These are phyloP conservation scores for Sesamia nonagrioides DNA, from an alignment of 1,140 invertebrate genomes.

Conservation along the genomic window DNA sequence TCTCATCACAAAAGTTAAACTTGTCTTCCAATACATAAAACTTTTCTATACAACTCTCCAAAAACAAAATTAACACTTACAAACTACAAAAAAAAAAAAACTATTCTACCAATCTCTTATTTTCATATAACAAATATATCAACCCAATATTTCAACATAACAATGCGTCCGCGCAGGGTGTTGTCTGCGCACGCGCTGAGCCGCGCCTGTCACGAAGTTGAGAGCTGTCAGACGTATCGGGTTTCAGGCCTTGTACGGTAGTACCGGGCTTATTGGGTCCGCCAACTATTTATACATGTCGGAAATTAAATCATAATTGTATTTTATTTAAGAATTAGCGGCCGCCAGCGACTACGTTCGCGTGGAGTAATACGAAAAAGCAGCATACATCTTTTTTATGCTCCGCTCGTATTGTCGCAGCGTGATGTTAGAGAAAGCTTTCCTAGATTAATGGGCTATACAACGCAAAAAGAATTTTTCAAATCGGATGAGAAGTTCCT, in stretches of 20 bases:
- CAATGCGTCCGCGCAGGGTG: slow-evolving; percentile 37
- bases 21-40: too few species aligned
- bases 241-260: slow-evolving; percentile 64
- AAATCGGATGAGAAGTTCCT: too few species aligned
- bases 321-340: not conserved
- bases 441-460: too few species aligned
- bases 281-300: slow-evolving; percentile 49
- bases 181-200: slow-evolving; percentile 37
- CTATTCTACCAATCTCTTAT: not conserved
- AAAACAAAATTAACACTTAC: not conserved
- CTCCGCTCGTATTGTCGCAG: too few species aligned
- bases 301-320: slow-evolving; percentile 54
- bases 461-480: too few species aligned
- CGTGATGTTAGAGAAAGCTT: too few species aligned
- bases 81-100: not conserved
- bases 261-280: slow-evolving; percentile 56
- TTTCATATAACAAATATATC: slow-evolving; percentile 14
- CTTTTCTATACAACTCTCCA: not conserved
- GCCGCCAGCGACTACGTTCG: too few species aligned
- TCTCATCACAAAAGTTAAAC: too few species aligned
- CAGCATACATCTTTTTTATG: too few species aligned
- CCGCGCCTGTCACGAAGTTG: slow-evolving; percentile 49
- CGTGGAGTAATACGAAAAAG: too few species aligned
- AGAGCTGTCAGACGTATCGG: slow-evolving; percentile 52
- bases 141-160: slow-evolving; percentile 45